Base-by-base conservation (phyloP, 2,888 invertebrate species). In the Mythimna ferrago region DNA sequence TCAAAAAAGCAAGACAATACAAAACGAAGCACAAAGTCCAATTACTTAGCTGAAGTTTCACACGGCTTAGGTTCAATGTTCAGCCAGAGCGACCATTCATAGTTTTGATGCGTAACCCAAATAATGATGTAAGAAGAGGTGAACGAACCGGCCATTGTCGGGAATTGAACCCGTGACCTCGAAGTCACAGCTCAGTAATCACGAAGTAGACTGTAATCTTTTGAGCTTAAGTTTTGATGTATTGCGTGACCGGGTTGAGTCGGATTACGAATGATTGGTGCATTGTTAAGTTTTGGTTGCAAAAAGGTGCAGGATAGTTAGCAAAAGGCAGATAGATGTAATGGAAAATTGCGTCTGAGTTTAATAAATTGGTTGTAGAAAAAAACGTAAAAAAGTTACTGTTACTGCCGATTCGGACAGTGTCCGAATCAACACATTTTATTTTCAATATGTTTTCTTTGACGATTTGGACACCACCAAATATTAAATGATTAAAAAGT, bases 101-200 rank as follows among this genome's bases (percentile, higher is more conserved):
- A 86, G 83, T 81, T 84, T 79, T 83, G 81, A 78, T 83, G 80
- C 82, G 83, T 87, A 89, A 87, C 85, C 87, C 86, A 89, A 89
- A 90, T 88, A 89, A 89, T 91, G 88, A 90, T 87, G 89, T 90
- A 90, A 91, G 86, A 89, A 81, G 76, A 75, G 81, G 76, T 91
- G 86, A 91, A 90, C 84, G 91, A 81, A 86, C 91, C 80, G 62
- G 65, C 84, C 82, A 88, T 87, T 89, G 90, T 88, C 84, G 86
- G 81, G 87, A 82, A 80, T 85, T 90, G 91, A 91, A 90, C 92
- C 87, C 86, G 79, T 89, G 91, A 92, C 92, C 92, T 89, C 89
- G 75, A 89, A 88, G 90, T 90, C 89, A 89, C 91, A 89, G 89
- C 80, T 88, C 83, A 89, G 82, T 86, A 88, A 87, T 82, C 90